These are phyloP conservation scores for Fundulus diaphanus DNA, from an alignment of 2,797 vertebrate species.

Conservation along the genomic window DNA sequence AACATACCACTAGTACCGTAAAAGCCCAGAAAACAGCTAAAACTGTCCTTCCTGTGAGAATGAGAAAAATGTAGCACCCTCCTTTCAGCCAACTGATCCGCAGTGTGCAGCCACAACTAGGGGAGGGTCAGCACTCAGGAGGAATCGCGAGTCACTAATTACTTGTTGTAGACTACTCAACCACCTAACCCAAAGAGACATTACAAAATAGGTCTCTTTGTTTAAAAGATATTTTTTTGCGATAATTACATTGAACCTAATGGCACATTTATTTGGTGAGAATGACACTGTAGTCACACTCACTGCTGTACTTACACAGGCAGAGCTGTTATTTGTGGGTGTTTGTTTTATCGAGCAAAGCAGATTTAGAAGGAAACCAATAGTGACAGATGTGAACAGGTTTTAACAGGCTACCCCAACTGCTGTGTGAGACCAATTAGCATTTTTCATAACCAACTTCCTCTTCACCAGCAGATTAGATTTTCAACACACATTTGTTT, in stretches of 20 bases:
- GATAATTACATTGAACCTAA: neutral
- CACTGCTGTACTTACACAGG: conserved; percentile 7
- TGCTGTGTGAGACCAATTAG: conserved; percentile 72
- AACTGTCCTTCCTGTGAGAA: too few species aligned
- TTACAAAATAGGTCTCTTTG: neutral
- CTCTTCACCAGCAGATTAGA: conserved; percentile 40
- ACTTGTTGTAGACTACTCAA: neutral
- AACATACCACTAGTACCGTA: too few species aligned
- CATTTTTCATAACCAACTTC: conserved; percentile 67
- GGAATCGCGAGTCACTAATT: neutral
- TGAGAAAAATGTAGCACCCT: too few species aligned
- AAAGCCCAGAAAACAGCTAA: too few species aligned
- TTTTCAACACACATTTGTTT: conserved; percentile 67
- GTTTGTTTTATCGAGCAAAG: conserved; percentile 51
- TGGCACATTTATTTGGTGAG: neutral
- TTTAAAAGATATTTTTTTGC: neutral
- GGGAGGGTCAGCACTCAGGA: neutral
- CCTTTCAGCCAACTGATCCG: neutral
- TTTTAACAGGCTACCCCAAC: conserved; percentile 67
- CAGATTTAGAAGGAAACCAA: conserved; percentile 26
- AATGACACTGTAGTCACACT: neutral
- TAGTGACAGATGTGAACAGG: conserved; percentile 65
- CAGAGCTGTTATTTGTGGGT: conserved; percentile 46
- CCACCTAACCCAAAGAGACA: neutral
- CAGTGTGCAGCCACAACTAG: neutral